These are phyloP conservation scores for Drepana arcuata DNA, from an alignment of 1,140 invertebrate genomes.

Conservation along the genomic window DNA sequence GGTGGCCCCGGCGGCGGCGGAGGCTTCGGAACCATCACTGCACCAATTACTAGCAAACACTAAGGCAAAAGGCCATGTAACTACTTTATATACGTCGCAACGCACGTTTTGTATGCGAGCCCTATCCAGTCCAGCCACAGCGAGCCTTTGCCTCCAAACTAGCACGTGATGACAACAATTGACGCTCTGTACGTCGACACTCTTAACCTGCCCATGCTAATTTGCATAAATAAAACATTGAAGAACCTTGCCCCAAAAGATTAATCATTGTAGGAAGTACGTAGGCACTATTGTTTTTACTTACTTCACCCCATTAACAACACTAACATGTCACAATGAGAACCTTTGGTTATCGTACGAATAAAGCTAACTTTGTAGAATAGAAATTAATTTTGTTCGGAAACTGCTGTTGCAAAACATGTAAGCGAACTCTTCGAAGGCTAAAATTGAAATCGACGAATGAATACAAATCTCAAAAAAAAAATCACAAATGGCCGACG, in stretches of 20 bases:
- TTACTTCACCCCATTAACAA: slow-evolving; percentile 35
- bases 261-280: slow-evolving; percentile 66
- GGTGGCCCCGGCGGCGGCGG: slow-evolving; percentile 74
- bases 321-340: neutral
- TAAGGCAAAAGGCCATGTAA: slow-evolving; percentile 31
- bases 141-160: slow-evolving; percentile 25
- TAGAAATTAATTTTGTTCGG: slow-evolving; percentile 13
- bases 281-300: slow-evolving; percentile 55
- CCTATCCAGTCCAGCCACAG: slow-evolving; percentile 17
- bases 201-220: slow-evolving; percentile 45
- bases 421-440: slow-evolving; percentile 6
- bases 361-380: slow-evolving; percentile 1
- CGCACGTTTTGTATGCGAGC: slow-evolving; percentile 10
- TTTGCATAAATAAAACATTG: slow-evolving; percentile 61
- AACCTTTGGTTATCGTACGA: slow-evolving; percentile 11
- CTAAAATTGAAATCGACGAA: slow-evolving; percentile 17
- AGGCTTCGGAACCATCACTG: slow-evolving; percentile 45
- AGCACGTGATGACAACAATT: slow-evolving; percentile 51
- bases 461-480: slow-evolving; percentile 25
- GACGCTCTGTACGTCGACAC: slow-evolving; percentile 45
- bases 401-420: slow-evolving; percentile 1
- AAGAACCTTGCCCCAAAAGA: slow-evolving; percentile 61
- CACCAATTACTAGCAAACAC: slow-evolving; percentile 13
- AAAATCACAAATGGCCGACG: slow-evolving; percentile 54
- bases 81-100: slow-evolving; percentile 10